Conservation (phyloP, 2,113 vertebrate genomes). For the Anoura caudifer region DNA sequence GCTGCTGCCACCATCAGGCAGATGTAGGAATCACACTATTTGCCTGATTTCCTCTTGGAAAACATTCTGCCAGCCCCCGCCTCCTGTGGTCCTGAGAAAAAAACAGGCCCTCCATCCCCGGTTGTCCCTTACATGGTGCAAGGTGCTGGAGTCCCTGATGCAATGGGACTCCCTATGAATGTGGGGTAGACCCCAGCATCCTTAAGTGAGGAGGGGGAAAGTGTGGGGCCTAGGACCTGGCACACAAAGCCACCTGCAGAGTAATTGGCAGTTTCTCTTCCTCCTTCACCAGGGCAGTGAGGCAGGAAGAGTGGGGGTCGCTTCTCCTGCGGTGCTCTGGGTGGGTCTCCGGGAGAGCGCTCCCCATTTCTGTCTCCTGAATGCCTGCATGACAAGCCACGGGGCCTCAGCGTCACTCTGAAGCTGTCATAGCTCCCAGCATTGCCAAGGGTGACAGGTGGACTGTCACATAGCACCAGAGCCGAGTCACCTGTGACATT, state of each 20-base stretch:
- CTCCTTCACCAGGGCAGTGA: not conserved
- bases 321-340: not conserved
- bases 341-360: not conserved
- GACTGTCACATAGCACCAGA: not conserved
- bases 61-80: not conserved
- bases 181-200: not conserved
- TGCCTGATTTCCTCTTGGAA: accelerated
- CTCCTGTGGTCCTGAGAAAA: not conserved
- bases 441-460: slow-evolving; percentile 50
- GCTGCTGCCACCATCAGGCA: slow-evolving; percentile 85
- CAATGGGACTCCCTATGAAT: not conserved
- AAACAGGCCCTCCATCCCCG: not conserved
- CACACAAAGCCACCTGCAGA: not conserved
- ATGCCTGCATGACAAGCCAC: not conserved
- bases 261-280: not conserved
- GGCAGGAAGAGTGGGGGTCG: too few species aligned
- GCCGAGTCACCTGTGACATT: slow-evolving; percentile 23
- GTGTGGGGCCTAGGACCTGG: not conserved
- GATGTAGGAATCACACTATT: not conserved
- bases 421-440: slow-evolving; percentile 58
- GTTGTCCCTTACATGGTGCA: not conserved
- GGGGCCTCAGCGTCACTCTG: not conserved
- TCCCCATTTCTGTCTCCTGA: not conserved
- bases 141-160: not conserved
- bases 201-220: not conserved